A percentile compares a stretch with the other conserved stretches of the same genome.
These are phyloP conservation scores for Halcyon chelicuti DNA, from an alignment of 2,797 vertebrate genomes.

Conservation along the genomic window DNA sequence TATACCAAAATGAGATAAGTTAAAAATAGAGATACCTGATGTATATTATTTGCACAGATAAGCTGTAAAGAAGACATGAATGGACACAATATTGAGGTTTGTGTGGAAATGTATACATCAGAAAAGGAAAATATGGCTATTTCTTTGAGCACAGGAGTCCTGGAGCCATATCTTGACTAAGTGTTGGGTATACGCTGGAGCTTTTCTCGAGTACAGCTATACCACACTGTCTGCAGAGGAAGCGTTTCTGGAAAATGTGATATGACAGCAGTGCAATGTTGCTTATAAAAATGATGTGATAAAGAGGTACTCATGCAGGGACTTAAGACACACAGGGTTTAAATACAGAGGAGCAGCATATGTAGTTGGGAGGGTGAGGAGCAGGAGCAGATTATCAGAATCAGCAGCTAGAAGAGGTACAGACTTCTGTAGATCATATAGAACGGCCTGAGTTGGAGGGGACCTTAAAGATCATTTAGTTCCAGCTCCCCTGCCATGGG, in stretches of 20 bases:
- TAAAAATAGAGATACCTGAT: not conserved
- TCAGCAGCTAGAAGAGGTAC: not conserved
- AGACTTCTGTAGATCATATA: not conserved
- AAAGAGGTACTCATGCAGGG: not conserved
- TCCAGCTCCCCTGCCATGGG: too few species aligned
- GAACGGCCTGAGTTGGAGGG: too few species aligned
- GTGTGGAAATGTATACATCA: not conserved
- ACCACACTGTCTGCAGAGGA: not conserved
- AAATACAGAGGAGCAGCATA: not conserved
- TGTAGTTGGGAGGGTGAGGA: not conserved
- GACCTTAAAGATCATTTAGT: too few species aligned
- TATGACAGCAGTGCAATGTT: not conserved
- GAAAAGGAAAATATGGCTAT: not conserved
- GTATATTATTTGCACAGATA: not conserved
- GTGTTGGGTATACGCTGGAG: not conserved
- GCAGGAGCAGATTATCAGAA: not conserved
- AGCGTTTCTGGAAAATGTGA: not conserved
- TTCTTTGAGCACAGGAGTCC: not conserved
- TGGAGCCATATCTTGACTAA: not conserved
- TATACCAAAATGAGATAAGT: not conserved
- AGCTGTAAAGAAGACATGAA: not conserved
- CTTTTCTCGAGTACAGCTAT: not conserved
- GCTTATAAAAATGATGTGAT: not conserved
- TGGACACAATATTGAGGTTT: not conserved
- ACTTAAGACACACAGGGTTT: not conserved